Conservation (phyloP, 2,113 vertebrate genomes). For the Axis porcinus region DNA sequence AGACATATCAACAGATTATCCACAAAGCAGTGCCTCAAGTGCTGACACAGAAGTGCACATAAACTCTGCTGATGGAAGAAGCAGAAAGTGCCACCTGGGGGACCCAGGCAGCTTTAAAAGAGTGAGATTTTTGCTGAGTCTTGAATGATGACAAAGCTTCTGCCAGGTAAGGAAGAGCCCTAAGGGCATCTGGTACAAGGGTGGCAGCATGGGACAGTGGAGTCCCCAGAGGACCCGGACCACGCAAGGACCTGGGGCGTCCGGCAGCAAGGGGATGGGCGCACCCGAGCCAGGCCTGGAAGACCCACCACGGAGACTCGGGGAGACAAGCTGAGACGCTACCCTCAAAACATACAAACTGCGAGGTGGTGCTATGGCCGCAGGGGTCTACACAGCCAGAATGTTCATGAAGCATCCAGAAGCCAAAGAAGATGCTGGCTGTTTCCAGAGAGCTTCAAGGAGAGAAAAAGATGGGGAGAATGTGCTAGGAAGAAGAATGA, state of each 20-base stretch:
- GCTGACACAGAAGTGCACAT: not conserved
- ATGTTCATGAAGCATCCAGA: not conserved
- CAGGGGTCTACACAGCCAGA: not conserved
- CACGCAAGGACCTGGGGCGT: not conserved
- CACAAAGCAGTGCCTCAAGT: not conserved
- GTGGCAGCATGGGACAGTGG: not conserved
- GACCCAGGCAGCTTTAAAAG: not conserved
- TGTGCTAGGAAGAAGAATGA: not conserved
- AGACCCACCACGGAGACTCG: not conserved
- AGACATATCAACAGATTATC: not conserved
- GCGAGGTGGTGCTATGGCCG: not conserved
- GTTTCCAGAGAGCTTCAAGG: not conserved
- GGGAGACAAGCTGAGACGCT: not conserved
- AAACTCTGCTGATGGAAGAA: not conserved
- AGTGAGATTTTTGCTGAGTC: not conserved
- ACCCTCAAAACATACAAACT: not conserved
- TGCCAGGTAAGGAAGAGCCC: not conserved
- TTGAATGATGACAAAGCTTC: not conserved
- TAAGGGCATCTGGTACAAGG: not conserved
- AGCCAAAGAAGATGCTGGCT: not conserved
- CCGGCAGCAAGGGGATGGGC: not conserved
- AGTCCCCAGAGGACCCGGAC: not conserved
- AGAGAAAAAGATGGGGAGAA: not conserved
- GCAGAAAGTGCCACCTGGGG: too few relatives aligned
- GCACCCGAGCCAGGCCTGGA: not conserved